Evolutionary conservation across 2,113 vertebrate species (phyloP), one percentile per base, ranked within the genome.

Genomic region (Eolophus roseicapilla): DNA sequence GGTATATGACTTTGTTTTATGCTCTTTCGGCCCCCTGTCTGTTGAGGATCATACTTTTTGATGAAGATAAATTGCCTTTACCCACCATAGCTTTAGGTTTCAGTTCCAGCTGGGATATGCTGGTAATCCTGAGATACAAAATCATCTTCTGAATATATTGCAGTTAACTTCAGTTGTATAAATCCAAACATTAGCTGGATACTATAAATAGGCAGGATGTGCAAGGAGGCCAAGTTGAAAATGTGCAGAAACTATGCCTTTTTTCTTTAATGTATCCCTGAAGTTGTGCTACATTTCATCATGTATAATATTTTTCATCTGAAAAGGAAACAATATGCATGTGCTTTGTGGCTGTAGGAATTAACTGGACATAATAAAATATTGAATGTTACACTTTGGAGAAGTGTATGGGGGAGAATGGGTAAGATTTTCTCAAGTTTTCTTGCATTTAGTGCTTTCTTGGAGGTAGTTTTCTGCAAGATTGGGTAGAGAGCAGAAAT

Each of bases 181-280:
- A 95, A 95, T 87, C 47, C 71, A 57, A 63, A 59, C 63, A 87
- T 85, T 96, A 92, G 62, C 69, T 86, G 81, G 62, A 70, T 95
- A 35, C 87, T 96, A 96, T 92, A 95, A 97, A 96, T 97, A 96
- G 94, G 43, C 94, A 95, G 82, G 90, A 90, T 91, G 84, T 94
- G 44, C 89, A 86, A 92, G 52, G 89, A 92, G n/a, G 95, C 96
- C 94, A 95, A 95, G 84, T 53, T 19, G 33, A 95, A 96, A 96
- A 95, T 85, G 87, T 88, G 84, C 90, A 96, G 70, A 65, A 95
- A 85, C 37, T 9, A 35, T 85, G 87, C 25, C 43, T 92, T 95
- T 89, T 93, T 76, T 85, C 77, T 93, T 93, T 85, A 91, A 75
- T 43, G 19, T 35, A 90, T 11, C 35, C 78, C 68, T 1, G 3